phyloP scores from a whole-genome alignment of 2,888 invertebrate species.

The Campaea margaritaria region DNA sequence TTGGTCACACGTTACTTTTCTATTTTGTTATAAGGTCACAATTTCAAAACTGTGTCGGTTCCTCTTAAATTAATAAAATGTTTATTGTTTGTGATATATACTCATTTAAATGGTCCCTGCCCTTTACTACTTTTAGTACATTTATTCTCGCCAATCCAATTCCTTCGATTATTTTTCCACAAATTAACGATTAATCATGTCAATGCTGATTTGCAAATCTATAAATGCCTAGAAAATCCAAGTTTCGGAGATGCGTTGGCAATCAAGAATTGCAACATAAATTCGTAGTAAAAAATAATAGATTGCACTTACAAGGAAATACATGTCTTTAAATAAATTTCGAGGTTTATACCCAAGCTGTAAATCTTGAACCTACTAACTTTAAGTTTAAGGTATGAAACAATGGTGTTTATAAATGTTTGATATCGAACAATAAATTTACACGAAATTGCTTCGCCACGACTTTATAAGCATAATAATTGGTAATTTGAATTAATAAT shows the following conservation, averaged over 20 bases:
- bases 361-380: slow-evolving; percentile 5
- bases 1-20: slow-evolving; percentile 42
- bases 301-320: slow-evolving; percentile 13
- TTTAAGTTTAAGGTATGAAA: background rate
- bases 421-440: background rate
- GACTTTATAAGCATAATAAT: background rate
- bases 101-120: too few species aligned
- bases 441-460: background rate
- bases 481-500: background rate
- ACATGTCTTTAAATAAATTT: slow-evolving; percentile 14
- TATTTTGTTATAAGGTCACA: slow-evolving; percentile 40
- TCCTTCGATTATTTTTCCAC: too few species aligned
- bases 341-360: slow-evolving; percentile 17
- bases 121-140: too few species aligned
- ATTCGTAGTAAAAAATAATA: slow-evolving; percentile 18
- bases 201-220: background rate
- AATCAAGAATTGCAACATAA: slow-evolving; percentile 12
- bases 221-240: background rate
- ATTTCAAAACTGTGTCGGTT: background rate
- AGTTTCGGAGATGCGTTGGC: too few species aligned
- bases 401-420: background rate
- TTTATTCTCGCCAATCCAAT: too few species aligned
- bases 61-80: background rate
- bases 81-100: background rate
- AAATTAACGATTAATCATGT: too few species aligned